Conservation (phyloP, 2,888 invertebrate species). For the Himalopsyche japonica region DNA sequence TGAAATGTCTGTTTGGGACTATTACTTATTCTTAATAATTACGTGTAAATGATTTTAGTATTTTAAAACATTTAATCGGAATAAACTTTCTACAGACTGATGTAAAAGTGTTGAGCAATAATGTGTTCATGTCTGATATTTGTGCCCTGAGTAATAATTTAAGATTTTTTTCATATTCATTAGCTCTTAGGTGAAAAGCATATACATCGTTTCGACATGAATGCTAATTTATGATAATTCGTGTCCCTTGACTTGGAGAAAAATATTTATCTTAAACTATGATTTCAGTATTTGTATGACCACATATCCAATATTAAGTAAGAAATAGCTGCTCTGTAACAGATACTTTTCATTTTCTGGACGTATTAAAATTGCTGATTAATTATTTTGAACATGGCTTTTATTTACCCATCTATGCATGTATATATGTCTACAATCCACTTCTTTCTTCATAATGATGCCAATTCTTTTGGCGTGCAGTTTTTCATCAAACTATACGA, state of each 20-base stretch:
- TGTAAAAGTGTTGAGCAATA: constrained; percentile 2
- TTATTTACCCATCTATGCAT: background rate
- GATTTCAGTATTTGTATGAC: constrained; percentile 35
- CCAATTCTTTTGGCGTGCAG: too few relatives aligned
- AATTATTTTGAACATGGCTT: background rate
- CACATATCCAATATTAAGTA: constrained; percentile 1
- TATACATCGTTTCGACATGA: background rate
- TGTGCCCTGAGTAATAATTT: background rate
- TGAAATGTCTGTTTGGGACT: background rate
- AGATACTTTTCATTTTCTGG: background rate
- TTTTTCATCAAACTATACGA: too few relatives aligned
- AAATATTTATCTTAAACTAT: constrained; percentile 19
- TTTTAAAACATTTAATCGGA: background rate
- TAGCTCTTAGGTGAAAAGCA: background rate
- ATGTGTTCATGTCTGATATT: background rate
- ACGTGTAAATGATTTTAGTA: background rate
- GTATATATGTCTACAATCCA: too few relatives aligned
- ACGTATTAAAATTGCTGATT: background rate
- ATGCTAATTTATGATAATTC: background rate
- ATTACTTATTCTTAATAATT: constrained; percentile 9
- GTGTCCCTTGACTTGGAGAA: background rate
- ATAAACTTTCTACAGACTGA: constrained; percentile 7
- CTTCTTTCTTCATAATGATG: too few relatives aligned
- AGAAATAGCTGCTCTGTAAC: background rate
- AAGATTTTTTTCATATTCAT: constrained; percentile 7